Percentiles rank a stretch among this genome's conserved stretches.
Conservation (phyloP, 2,888 invertebrate genomes). For the Hartigia nigra region DNA sequence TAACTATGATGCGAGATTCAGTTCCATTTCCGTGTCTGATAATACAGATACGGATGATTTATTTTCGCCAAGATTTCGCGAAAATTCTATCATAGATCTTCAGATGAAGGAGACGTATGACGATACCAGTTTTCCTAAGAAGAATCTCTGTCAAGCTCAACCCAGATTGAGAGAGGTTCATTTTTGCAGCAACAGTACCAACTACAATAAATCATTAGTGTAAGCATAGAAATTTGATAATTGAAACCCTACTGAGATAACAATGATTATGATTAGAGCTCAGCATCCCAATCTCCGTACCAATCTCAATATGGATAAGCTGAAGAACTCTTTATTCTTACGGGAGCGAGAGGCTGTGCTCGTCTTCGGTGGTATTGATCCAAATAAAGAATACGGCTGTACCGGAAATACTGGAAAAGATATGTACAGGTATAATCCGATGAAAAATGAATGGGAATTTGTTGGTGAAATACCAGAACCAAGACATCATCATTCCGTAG, state of each 20-base stretch:
- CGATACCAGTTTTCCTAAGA: constrained; percentile 13
- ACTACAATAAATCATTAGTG: background rate
- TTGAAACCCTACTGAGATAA: background rate
- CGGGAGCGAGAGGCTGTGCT: constrained; percentile 73
- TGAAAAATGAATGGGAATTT: constrained; percentile 74
- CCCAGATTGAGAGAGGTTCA: constrained; percentile 11
- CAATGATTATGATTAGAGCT: constrained; percentile 19
- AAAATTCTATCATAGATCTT: constrained; percentile 27
- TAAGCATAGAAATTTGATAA: constrained; percentile 12
- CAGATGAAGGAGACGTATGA: constrained; percentile 26
- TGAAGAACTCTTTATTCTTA: constrained; percentile 70
- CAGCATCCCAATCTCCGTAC: constrained; percentile 40
- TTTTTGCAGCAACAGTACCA: background rate
- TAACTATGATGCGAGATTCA: constrained; percentile 43
- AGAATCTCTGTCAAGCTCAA: background rate
- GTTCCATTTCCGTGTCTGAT: constrained; percentile 41
- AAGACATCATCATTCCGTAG: constrained; percentile 76
- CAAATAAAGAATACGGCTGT: constrained; percentile 70
- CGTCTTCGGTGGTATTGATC: constrained; percentile 78
- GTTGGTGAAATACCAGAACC: constrained; percentile 78
- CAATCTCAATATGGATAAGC: constrained; percentile 54
- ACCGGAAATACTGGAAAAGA: constrained; percentile 73
- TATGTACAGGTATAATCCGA: constrained; percentile 72
- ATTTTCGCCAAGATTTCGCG: constrained; percentile 31
- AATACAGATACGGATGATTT: constrained; percentile 43